phyloP scores from a whole-genome alignment of 1,140 invertebrate species.

The Grapholita molesta region DNA sequence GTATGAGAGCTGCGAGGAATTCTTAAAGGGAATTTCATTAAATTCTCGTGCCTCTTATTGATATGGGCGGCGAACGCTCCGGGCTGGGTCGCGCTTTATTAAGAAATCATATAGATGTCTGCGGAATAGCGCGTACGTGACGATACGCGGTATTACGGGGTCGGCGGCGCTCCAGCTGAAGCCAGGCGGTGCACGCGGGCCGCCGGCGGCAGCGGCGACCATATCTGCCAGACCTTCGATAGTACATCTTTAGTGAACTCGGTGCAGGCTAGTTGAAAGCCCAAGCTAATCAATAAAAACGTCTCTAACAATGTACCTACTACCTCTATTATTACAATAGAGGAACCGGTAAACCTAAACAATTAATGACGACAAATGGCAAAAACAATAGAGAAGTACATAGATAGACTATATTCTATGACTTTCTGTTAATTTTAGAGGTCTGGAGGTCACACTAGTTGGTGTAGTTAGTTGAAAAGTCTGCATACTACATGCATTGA shows the following conservation, averaged over 20 bases:
- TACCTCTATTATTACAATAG: too few relatives aligned
- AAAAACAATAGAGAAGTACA: too few relatives aligned
- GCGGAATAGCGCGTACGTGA: slow-evolving; percentile 56
- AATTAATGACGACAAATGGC: too few relatives aligned
- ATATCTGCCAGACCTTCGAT: not conserved
- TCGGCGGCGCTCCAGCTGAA: slow-evolving; percentile 7
- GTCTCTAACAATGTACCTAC: too few relatives aligned
- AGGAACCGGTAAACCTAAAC: too few relatives aligned
- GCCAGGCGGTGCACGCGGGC: not conserved
- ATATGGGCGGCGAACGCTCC: slow-evolving; percentile 62
- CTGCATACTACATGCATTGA: not conserved
- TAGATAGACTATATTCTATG: too few relatives aligned
- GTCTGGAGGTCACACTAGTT: not conserved
- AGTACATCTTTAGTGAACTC: not conserved
- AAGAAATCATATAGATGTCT: slow-evolving; percentile 69
- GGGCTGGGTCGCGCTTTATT: slow-evolving; percentile 66
- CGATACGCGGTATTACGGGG: slow-evolving; percentile 57
- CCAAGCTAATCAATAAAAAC: not conserved
- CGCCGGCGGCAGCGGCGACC: not conserved
- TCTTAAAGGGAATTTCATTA: slow-evolving; percentile 67
- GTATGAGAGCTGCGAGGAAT: slow-evolving; percentile 53
- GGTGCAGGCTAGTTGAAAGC: not conserved
- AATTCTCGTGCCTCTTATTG: slow-evolving; percentile 67
- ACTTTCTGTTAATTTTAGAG: too few relatives aligned
- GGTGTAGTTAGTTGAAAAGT: not conserved